Base-by-base conservation (phyloP, 2,888 invertebrate genomes). In the Didymodactylos carnosus region DNA sequence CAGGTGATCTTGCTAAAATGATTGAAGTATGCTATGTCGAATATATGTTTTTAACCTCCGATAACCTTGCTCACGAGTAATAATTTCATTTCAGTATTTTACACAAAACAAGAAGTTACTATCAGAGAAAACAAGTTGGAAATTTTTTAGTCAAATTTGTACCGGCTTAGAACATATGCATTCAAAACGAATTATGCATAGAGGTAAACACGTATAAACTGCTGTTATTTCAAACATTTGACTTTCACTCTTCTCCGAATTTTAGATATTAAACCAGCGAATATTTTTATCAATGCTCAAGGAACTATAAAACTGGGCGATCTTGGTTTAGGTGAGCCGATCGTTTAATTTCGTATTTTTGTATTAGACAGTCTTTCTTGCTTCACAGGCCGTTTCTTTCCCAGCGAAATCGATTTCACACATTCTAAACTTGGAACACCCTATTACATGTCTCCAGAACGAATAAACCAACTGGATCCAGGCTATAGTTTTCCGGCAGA, bases 361-460 rank as follows among this genome's bases (percentile, higher is more conserved):
- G 40, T 40, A 40, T 40, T 40, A 40, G 13, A 40, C 40, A 40
- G 13, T 40, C 40, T 40, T 40, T 40, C 10, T 40, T 40, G 40
- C 13, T 40, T 40, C 13, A 13, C 13, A 40, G 40, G 88, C 0
- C 82, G 88, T 69, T 85, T 83, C 78, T 85, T 85, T 78, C 83
- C 84, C 84, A 84, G 86, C 29, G 86, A 86, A 78, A 87, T 88
- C 40, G 86, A 86, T 62, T 88, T 88, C 62, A 89, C 88, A 0
- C 87, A 88, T 78, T 88, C 88, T 27, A 84, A 89, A 73, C 84
- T 84, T 83, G 78, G 75, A 40, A 40, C 40, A 40, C 40, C 40
- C 40, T 40, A 89, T 81, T 89, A 89, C 81, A 89, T 89, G 89
- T 88, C 88, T 62, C 89, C 89, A 14, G 89, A 89, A 80, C 83